Conservation (phyloP, 35 echinoderm and acorn worm species). For the Diadema setosum region DNA sequence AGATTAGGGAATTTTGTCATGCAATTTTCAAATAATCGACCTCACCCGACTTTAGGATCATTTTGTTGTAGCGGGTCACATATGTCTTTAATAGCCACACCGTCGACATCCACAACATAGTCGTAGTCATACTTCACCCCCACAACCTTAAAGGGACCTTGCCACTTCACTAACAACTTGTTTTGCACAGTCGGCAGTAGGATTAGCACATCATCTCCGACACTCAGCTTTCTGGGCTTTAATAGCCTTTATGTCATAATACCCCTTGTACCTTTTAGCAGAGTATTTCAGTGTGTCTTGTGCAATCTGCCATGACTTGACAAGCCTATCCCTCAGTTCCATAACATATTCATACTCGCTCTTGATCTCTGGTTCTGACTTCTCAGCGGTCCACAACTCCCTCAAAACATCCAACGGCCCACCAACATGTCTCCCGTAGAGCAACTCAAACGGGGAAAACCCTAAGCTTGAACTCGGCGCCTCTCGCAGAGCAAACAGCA, state of each 20-base stretch:
- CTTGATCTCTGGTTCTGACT: background rate
- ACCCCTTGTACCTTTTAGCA: background rate
- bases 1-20: no score
- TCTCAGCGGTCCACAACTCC: conserved; percentile 22
- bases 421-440: conserved; percentile 39
- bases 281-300: conserved; percentile 36
- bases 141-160: background rate
- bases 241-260: conserved; percentile 50
- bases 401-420: conserved; percentile 18
- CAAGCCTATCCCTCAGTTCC: background rate
- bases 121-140: background rate
- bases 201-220: conserved; percentile 53
- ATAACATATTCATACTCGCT: conserved; percentile 40
- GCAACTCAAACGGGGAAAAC: conserved; percentile 43
- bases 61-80: no score
- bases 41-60: no score
- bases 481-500: conserved; percentile 44
- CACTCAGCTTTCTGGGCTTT: conserved; percentile 9
- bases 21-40: no score
- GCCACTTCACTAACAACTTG: background rate
- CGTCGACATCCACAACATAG: background rate
- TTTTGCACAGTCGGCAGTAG: background rate
- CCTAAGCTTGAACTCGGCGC: conserved; percentile 46
- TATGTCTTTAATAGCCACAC: no score
- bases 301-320: conserved; percentile 36